A percentile compares a stretch with the other conserved stretches of the same genome.
Conservation (phyloP, 2,888 invertebrate genomes). For the Marasmarcha lunaedactyla region DNA sequence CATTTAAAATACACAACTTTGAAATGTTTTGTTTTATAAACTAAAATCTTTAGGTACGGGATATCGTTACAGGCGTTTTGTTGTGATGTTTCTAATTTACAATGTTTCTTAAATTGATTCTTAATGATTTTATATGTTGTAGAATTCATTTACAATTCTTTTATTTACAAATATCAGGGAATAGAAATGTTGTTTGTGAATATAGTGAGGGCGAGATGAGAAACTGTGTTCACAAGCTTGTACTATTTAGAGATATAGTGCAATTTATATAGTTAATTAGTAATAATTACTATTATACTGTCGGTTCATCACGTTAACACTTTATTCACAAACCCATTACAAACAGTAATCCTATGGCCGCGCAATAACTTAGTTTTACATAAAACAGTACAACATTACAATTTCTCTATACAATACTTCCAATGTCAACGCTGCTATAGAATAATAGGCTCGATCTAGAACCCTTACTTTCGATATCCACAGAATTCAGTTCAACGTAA, state of each 20-base stretch:
- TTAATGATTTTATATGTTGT: constrained; percentile 44
- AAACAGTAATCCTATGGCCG: constrained; percentile 51
- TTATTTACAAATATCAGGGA: constrained; percentile 48
- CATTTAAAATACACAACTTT: constrained; percentile 71
- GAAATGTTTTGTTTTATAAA: constrained; percentile 65
- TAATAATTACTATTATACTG: neutral
- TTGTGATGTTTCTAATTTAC: constrained; percentile 55
- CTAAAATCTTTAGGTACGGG: constrained; percentile 66
- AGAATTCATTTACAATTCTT: constrained; percentile 50
- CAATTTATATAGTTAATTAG: neutral
- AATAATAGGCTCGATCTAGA: neutral
- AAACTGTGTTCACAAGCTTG: neutral
- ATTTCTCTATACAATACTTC: constrained; percentile 29
- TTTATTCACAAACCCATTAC: constrained; percentile 29
- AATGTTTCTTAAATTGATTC: constrained; percentile 35
- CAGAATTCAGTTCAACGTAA: constrained; percentile 20
- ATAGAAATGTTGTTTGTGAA: constrained; percentile 31
- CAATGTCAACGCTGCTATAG: constrained; percentile 18
- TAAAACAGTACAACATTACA: constrained; percentile 40
- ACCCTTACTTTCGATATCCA: constrained; percentile 17
- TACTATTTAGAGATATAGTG: neutral
- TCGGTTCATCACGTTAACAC: constrained; percentile 2
- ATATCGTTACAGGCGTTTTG: constrained; percentile 57
- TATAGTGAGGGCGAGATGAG: constrained; percentile 10
- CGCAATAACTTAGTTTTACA: constrained; percentile 60